Evolutionary conservation across 1,140 invertebrate genomes (phyloP).

Genomic region (Megalopta genalis): DNA sequence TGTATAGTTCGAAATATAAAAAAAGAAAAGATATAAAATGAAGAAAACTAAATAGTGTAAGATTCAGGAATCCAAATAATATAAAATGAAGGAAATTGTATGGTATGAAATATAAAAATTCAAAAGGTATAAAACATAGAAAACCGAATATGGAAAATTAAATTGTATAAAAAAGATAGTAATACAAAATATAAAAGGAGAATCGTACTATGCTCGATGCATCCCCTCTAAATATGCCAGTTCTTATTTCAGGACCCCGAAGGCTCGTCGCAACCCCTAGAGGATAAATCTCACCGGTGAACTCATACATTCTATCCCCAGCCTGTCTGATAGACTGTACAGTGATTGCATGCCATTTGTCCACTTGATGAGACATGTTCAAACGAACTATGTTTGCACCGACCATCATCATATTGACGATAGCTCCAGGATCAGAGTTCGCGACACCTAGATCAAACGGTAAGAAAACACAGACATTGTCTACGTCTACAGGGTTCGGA

Average conservation of each 20-base stretch:
- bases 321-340: constrained; percentile 48
- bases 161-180: not conserved
- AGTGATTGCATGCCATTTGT: constrained; percentile 53
- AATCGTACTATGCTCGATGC: constrained; percentile 32
- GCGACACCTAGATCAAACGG: constrained; percentile 26
- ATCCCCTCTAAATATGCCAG: constrained; percentile 70
- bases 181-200: constrained; percentile 1
- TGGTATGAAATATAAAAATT: no score
- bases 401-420: constrained; percentile 48
- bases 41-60: no score
- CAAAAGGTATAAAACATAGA: no score
- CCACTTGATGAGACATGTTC: constrained; percentile 56
- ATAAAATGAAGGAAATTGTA: no score
- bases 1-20: no score
- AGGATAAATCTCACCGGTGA: constrained; percentile 53
- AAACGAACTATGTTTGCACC: constrained; percentile 58
- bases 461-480: not conserved
- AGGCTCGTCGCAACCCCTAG: constrained; percentile 78
- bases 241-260: constrained; percentile 77
- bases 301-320: constrained; percentile 36
- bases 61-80: no score
- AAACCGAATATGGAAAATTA: no score
- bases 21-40: no score
- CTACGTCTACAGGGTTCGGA: not conserved
- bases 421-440: constrained; percentile 46